Evolutionary conservation across 2,797 vertebrate species (phyloP), one percentile per base, ranked within the genome.

Genomic region (Coilia nasus): DNA sequence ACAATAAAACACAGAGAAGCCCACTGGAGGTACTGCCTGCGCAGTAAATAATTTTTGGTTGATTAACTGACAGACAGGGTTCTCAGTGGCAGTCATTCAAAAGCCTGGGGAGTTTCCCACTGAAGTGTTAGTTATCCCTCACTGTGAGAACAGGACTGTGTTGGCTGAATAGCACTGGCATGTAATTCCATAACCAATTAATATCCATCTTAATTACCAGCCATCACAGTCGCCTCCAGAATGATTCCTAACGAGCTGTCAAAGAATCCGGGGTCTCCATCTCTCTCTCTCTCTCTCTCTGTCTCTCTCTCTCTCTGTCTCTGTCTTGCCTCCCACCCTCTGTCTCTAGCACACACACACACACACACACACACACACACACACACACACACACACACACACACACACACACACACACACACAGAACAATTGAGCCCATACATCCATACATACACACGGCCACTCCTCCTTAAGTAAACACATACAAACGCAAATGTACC

Each of bases 51-150:
- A 78, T 44, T 41, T 41, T 41, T 41, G 71, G 31, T 78, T 78
- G 71, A 78, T 78, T 78, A 78, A 78, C 71, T 78, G 71, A 78
- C 71, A 44, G 71, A 78, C 31, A 78, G 71, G 71, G 67, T 19
- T 41, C 3, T 78, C 35, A 17, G 35, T 78, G 71, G 71, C 71
- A 78, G 71, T 44, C 71, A 44, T 44, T 78, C 71, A 78, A 78
- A 54, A 44, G 71, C 80, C 83, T 75, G 82, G 83, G 64, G 19
- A 57, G 71, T 44, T 78, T 78, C 71, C 71, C 71, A 78, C 71
- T 78, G 71, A 78, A 78, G 35, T 44, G 35, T 17, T 78, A 78
- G 71, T 44, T 78, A 78, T 78, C 15, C 71, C 35, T 78, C 71
- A 44, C 71, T 78, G 71, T 41, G 71, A 41, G 71, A 78, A 78